Conservation (phyloP, 2,888 invertebrate species). For the Ceratothoa steindachneri region DNA sequence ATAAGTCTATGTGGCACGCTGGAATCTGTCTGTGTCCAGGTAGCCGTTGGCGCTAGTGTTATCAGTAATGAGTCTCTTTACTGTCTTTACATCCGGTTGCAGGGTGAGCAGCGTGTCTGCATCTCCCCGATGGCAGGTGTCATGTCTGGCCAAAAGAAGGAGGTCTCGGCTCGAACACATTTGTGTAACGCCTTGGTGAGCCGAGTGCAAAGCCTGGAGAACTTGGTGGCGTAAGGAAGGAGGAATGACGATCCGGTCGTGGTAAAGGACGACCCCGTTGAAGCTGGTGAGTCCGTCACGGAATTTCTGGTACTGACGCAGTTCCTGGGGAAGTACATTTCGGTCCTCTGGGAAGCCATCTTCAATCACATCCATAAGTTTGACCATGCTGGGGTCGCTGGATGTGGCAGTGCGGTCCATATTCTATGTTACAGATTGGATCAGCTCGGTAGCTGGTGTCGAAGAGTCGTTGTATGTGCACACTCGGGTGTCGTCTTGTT, state of each 20-base stretch:
- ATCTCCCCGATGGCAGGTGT: neutral
- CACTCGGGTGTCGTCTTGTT: neutral
- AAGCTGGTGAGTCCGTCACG: too few relatives aligned
- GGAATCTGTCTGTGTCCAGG: constrained; percentile 18
- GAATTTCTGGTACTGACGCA: constrained; percentile 8
- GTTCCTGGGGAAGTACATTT: too few relatives aligned
- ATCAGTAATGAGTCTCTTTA: too few relatives aligned
- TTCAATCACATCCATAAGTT: too few relatives aligned
- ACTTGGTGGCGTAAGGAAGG: too few relatives aligned
- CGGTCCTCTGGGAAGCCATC: too few relatives aligned
- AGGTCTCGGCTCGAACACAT: constrained; percentile 6
- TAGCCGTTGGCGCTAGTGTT: constrained; percentile 7
- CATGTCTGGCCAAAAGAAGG: constrained; percentile 22
- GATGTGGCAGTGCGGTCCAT: neutral
- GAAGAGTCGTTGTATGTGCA: neutral
- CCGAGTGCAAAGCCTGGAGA: constrained; percentile 11
- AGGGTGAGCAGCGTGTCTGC: neutral
- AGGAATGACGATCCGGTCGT: constrained; percentile 15
- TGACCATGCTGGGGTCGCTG: constrained; percentile 1
- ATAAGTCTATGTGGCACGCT: constrained; percentile 15
- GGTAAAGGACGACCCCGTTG: too few relatives aligned
- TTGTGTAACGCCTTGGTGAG: constrained; percentile 17
- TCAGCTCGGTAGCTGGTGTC: too few relatives aligned
- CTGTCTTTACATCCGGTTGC: constrained; percentile 13
- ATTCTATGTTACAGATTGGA: constrained; percentile 8